phyloP scores from a whole-genome alignment of 2,113 vertebrate species.

The Forbesichthys agassizii region DNA sequence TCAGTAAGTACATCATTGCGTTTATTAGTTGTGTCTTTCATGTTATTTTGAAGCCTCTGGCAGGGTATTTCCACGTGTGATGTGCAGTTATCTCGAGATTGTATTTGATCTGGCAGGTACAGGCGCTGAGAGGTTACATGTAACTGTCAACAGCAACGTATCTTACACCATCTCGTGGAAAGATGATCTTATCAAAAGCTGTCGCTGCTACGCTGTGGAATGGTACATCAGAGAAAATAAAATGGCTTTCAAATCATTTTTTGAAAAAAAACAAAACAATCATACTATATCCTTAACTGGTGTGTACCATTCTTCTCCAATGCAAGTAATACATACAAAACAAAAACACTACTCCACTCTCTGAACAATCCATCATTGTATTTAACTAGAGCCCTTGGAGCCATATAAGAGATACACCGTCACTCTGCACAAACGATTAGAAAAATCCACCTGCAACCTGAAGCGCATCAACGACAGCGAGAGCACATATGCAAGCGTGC shows the following conservation, averaged over 20 bases:
- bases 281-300: conserved; percentile 30
- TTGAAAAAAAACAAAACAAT: not conserved
- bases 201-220: conserved; percentile 69
- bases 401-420: conserved; percentile 72
- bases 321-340: not conserved
- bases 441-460: conserved; percentile 70
- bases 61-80: no score
- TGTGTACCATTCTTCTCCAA: conserved; percentile 2
- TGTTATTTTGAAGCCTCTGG: no score
- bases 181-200: conserved; percentile 15
- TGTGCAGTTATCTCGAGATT: not conserved
- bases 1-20: not conserved
- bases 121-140: conserved; percentile 31
- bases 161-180: conserved; percentile 62
- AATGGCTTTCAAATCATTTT: conserved; percentile 35
- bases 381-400: conserved; percentile 63
- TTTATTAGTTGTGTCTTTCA: no score
- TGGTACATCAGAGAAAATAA: conserved; percentile 50
- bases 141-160: conserved; percentile 44
- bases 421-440: conserved; percentile 56
- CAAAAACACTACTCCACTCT: not conserved
- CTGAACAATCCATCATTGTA: not conserved
- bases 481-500: conserved; percentile 66
- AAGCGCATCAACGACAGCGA: conserved; percentile 70
- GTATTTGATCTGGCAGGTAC: conserved; percentile 32